Conservation (phyloP, 2,888 invertebrate genomes). For the Drosophila eohydei region DNA sequence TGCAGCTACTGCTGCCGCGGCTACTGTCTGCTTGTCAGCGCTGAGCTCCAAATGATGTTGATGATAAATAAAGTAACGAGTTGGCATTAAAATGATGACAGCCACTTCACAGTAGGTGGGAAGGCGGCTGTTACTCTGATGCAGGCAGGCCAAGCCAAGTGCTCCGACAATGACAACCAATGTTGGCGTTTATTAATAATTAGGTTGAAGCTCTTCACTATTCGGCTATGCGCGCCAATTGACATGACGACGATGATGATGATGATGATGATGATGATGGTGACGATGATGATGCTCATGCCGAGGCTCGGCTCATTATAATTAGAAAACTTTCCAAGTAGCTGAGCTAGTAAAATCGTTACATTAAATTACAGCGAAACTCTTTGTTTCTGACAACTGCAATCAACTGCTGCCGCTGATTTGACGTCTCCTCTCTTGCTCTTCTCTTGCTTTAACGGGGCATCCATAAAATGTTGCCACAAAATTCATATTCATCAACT, state of each 20-base stretch:
- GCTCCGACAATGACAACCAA: slow-evolving; percentile 66
- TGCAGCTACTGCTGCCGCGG: slow-evolving; percentile 43
- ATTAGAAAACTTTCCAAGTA: slow-evolving; percentile 72
- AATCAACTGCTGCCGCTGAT: slow-evolving; percentile 45
- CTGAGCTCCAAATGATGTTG: slow-evolving; percentile 74
- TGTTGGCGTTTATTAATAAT: slow-evolving; percentile 78
- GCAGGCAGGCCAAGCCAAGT: not conserved
- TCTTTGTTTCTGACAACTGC: slow-evolving; percentile 47
- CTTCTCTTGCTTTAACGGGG: slow-evolving; percentile 9
- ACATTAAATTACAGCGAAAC: slow-evolving; percentile 47
- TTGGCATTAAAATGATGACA: slow-evolving; percentile 80
- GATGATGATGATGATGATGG: not conserved
- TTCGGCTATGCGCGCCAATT: slow-evolving; percentile 30
- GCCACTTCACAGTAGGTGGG: slow-evolving; percentile 52
- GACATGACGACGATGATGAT: slow-evolving; percentile 26
- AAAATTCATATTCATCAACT: slow-evolving; percentile 69
- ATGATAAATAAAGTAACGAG: slow-evolving; percentile 80
- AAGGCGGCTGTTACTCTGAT: not conserved
- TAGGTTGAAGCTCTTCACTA: slow-evolving; percentile 57
- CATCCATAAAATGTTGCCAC: slow-evolving; percentile 60
- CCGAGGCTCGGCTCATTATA: slow-evolving; percentile 57
- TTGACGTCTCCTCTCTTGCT: slow-evolving; percentile 9
- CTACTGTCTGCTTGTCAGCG: slow-evolving; percentile 73
- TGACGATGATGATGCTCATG: slow-evolving; percentile 13
- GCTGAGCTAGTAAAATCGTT: slow-evolving; percentile 45